phyloP scores from a whole-genome alignment of 2,113 vertebrate species.

The Phalacrocorax carbo region DNA sequence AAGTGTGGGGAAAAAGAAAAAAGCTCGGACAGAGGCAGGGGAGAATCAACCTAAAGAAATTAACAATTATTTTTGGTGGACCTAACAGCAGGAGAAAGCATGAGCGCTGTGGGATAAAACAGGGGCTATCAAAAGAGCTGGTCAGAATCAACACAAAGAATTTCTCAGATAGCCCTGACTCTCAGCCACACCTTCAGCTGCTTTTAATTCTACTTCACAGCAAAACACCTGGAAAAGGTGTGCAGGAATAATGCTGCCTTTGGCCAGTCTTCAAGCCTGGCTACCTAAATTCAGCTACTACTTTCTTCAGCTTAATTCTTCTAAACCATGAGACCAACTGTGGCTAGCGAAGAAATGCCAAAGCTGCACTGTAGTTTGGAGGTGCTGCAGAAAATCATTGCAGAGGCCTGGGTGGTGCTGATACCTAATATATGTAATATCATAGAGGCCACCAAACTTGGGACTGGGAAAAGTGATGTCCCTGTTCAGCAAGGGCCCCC shows the following conservation, averaged over 20 bases:
- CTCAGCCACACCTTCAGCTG: fast-evolving
- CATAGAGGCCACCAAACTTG: neutral
- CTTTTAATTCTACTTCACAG: neutral
- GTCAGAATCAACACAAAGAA: neutral
- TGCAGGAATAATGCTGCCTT: neutral
- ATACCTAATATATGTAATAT: neutral
- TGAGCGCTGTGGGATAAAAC: neutral
- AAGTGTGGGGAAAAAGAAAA: neutral
- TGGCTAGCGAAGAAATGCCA: neutral
- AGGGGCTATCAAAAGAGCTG: neutral
- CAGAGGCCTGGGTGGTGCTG: neutral
- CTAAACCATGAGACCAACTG: neutral
- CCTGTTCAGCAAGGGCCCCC: neutral
- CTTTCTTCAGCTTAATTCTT: neutral
- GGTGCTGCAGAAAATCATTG: neutral
- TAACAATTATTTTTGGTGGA: neutral
- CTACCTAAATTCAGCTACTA: neutral
- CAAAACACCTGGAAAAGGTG: neutral
- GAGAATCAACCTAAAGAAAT: neutral
- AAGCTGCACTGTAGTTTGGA: neutral
- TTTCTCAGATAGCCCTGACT: neutral
- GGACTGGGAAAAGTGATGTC: neutral
- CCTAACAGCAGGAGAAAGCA: neutral
- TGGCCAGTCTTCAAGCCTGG: neutral
- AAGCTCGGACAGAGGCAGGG: neutral